Evolutionary conservation across 53 echinoderm and acorn worm species (phyloP), one percentile per base, ranked within the genome.

Genomic region (Stichopus horrens): DNA sequence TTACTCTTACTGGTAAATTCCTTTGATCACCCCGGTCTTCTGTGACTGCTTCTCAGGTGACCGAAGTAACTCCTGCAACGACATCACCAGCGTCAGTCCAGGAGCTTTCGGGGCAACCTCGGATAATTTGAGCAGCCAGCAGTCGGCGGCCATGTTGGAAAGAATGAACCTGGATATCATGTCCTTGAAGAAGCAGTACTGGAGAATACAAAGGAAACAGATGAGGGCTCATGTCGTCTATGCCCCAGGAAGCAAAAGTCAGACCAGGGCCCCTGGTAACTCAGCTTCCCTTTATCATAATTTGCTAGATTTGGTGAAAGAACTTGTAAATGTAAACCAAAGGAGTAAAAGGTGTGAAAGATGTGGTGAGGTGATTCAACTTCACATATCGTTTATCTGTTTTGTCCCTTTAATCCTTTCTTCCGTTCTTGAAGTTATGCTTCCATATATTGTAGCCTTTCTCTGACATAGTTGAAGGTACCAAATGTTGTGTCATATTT

Each of bases 191-290:
- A 93, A 92, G 75, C 99, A 99, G 92, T 99, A 99, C 93, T 90
- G 94, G 90, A 90, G 95, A 74, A 96, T 99, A 83, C 99, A 99
- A 86, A 68, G 92, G 37, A 89, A 95, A 13, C 99, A 99, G 80
- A 96, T 96, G 83, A 90, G 89, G 73, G 99, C 99, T 21, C 99
- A 99, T 83, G 99, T 99, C 73, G 94, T 99, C 22, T 99, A 99
- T 81, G 93, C 96, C 76, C 90, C 98, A 11, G 93, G 91, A 14
- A 93, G 91, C 85, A 94, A 92, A 52, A 85, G 66, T 18, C 85
- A 63, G 16, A 66, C 51, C 67, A 85, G 85, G 63, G 8, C 53
- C 19, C 51, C 80, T 6, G 56, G 68, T 89, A 79, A 89, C 11
- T 10, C 37, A 37, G 37, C 37, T 37, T 37, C 37, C 37, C 37